Conservation (phyloP, 2,888 invertebrate species). For the Lissonota sp. region DNA sequence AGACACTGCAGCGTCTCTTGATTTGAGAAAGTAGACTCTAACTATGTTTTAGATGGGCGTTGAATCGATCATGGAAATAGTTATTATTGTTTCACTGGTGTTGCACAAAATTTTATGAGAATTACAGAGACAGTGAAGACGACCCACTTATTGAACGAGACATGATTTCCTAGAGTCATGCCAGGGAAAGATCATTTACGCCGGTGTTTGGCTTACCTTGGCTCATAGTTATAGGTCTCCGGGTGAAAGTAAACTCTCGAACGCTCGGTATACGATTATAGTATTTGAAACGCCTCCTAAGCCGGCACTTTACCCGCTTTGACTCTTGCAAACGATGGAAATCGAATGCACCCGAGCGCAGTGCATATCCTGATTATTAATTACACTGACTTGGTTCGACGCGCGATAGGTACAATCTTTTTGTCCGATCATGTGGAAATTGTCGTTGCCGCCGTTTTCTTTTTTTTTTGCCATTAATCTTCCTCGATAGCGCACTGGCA, state of each 20-base stretch:
- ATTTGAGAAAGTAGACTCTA: too few relatives aligned
- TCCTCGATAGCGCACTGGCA: background rate
- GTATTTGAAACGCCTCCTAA: constrained; percentile 58
- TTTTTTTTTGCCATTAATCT: constrained; percentile 23
- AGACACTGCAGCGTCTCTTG: too few relatives aligned
- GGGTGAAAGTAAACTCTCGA: constrained; percentile 78
- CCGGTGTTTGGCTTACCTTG: constrained; percentile 28
- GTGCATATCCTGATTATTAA: constrained; percentile 65
- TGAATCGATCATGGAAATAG: too few relatives aligned
- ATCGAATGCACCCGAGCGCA: constrained; percentile 69
- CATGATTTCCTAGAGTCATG: constrained; percentile 76
- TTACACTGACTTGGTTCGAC: constrained; percentile 44
- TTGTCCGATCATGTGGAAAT: constrained; percentile 41
- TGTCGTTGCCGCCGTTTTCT: constrained; percentile 5
- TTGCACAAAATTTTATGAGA: too few relatives aligned
- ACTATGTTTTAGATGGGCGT: too few relatives aligned
- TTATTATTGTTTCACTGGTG: too few relatives aligned
- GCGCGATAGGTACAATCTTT: background rate
- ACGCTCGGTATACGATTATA: constrained; percentile 65
- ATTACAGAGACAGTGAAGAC: constrained; percentile 11
- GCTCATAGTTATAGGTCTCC: constrained; percentile 63
- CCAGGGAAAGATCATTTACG: constrained; percentile 52
- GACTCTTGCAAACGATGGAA: constrained; percentile 68
- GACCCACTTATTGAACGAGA: constrained; percentile 62
- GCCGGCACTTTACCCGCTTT: constrained; percentile 8